Percentiles rank a stretch among this genome's conserved stretches.
These are phyloP conservation scores for Trichomalopsis sarcophagae DNA, from an alignment of 1,140 invertebrate genomes.

Conservation along the genomic window DNA sequence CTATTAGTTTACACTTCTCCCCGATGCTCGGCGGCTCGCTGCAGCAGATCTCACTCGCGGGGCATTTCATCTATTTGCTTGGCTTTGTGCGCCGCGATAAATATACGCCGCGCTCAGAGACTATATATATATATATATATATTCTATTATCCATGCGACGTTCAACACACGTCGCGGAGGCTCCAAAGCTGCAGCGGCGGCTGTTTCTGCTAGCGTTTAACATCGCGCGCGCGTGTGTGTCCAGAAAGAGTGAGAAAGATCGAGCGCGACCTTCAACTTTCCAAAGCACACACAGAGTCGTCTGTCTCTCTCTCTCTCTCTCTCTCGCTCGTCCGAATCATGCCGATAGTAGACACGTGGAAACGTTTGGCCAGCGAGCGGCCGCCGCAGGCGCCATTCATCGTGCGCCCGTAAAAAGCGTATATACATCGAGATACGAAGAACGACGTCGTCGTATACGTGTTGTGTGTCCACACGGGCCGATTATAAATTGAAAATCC, in stretches of 20 bases:
- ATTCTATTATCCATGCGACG: neutral
- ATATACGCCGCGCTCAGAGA: neutral
- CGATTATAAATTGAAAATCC: neutral
- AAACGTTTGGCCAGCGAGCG: neutral
- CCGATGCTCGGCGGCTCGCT: neutral
- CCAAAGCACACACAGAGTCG: neutral
- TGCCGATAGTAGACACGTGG: neutral
- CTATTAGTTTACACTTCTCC: neutral
- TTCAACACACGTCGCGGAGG: neutral
- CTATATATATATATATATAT: neutral
- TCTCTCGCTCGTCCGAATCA: neutral
- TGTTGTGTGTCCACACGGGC: too few relatives aligned
- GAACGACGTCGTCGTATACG: too few relatives aligned
- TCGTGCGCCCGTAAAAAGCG: neutral
- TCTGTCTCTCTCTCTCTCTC: neutral
- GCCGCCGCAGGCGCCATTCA: neutral
- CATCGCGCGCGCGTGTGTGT: neutral
- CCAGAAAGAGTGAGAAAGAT: neutral
- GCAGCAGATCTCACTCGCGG: neutral
- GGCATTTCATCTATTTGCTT: conserved; percentile 1
- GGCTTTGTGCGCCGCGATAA: neutral
- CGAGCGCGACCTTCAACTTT: neutral
- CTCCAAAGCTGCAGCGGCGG: neutral
- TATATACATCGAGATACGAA: too few relatives aligned
- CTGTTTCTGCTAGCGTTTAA: neutral